Base-by-base conservation (phyloP, 2,797 vertebrate species). In the Artibeus jamaicensis region DNA sequence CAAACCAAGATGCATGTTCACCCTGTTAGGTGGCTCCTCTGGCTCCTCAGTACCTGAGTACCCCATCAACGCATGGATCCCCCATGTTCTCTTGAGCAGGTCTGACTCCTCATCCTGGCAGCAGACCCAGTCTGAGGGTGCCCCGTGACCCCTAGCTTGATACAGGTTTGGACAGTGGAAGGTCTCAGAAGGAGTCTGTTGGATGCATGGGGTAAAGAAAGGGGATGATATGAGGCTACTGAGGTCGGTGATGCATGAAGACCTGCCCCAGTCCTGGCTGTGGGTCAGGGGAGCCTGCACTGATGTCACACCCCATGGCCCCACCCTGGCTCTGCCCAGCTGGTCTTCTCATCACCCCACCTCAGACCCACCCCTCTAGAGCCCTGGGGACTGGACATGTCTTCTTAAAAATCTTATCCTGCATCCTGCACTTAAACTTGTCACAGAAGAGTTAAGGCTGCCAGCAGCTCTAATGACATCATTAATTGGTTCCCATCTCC, bases 401-500 rank as follows among this genome's bases (percentile, higher is more conserved):
- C 67, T 74, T 96, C 96, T 97, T 96, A 94, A 97, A 98, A 98
- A 96, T 96, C 85, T 97, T 98, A 96, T 95, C 81, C 1, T 94
- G 50, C 46, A 29, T 96, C 89, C 97, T 95, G 59, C 74, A 48
- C 96, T 98, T 97, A 96, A 97, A 97, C 96, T 89, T 97, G 93
- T 97, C 71, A 48, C 84, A 90, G 92, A 97, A 98, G 97, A 98
- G 97, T 97, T 97, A 98, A 97, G 90, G 50, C 48, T 96, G 67
- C 86, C 87, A 94, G 98, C 98, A 98, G 97, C 94, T 93, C 97
- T 97, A 97, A 97, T 97, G 97, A 95, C 96, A 97, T 97, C 97
- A 97, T 98, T 98, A 98, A 98, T 98, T 98, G 98, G 76, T 89
- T 93, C 97, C 78, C 2, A 0, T 96, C 97, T 91, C 93, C 91